A percentile compares a stretch with the other conserved stretches of the same genome.
These are phyloP conservation scores for Hemiscyllium ocellatum DNA, from an alignment of 2,113 vertebrate genomes.

Conservation along the genomic window DNA sequence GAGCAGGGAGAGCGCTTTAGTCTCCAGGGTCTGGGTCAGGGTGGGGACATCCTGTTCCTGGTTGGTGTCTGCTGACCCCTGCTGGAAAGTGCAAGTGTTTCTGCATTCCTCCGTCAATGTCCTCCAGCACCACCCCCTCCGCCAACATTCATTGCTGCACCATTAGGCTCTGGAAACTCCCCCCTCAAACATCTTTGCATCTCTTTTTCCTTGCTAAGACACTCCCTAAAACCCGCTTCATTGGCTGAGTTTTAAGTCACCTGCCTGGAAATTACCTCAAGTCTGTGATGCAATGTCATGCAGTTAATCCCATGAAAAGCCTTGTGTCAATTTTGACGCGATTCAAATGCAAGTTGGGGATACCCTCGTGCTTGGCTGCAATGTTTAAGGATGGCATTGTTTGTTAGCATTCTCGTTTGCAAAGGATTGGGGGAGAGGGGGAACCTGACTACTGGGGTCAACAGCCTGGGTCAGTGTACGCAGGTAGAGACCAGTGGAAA, in stretches of 20 bases:
- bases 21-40: neutral
- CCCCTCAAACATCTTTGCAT: neutral
- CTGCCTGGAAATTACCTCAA: neutral
- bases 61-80: constrained; percentile 26
- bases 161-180: neutral
- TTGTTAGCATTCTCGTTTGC: neutral
- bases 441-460: neutral
- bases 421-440: no score
- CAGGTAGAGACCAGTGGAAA: neutral
- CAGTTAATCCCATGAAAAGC: neutral
- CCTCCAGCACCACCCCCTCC: neutral
- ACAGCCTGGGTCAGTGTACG: neutral
- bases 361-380: neutral
- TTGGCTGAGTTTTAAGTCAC: neutral
- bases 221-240: neutral
- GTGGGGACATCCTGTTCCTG: neutral
- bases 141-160: no score
- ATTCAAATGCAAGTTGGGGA: neutral
- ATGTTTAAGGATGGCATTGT: neutral
- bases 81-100: neutral
- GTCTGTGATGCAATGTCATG: neutral
- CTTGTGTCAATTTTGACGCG: neutral
- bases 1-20: neutral
- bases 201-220: neutral
- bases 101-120: neutral